Percentiles rank a stretch among this genome's conserved stretches.
Conservation (phyloP, 2,797 vertebrate species). For the Pseudochirops corinnae region DNA sequence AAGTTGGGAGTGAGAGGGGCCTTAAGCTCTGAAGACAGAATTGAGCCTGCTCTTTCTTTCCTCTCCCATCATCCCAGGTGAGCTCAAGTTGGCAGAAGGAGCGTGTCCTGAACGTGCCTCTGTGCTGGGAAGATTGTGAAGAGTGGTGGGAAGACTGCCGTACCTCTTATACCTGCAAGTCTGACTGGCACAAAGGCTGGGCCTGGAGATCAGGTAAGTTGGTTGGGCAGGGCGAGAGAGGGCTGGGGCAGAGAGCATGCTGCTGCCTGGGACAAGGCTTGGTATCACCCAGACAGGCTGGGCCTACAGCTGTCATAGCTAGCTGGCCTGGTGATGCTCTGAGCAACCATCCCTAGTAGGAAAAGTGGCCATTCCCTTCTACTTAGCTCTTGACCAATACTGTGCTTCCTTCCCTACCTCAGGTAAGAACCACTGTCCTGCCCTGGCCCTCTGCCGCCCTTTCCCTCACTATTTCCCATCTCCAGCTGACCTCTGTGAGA, state of each 20-base stretch:
- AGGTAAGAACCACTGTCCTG: constrained; percentile 90
- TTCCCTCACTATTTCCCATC: constrained; percentile 87
- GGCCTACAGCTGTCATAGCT: neutral
- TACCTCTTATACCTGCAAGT: constrained; percentile 90
- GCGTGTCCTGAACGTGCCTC: constrained; percentile 88
- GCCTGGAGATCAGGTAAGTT: constrained; percentile 89
- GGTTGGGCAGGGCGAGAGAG: neutral
- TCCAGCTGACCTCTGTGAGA: constrained; percentile 90
- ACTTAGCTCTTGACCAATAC: neutral
- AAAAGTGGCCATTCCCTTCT: neutral
- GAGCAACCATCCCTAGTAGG: neutral
- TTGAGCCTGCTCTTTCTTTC: neutral
- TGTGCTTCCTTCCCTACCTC: neutral
- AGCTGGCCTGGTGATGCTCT: neutral
- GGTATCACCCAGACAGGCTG: neutral
- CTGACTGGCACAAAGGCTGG: constrained; percentile 92
- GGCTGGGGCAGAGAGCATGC: no score
- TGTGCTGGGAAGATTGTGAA: constrained; percentile 94
- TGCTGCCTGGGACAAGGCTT: neutral
- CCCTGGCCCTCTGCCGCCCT: constrained; percentile 81
- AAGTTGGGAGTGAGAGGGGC: neutral
- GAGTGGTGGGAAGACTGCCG: constrained; percentile 93
- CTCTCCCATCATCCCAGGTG: constrained; percentile 76
- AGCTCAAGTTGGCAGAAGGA: constrained; percentile 86
- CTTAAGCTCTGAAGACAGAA: neutral